phyloP scores from a whole-genome alignment of 2,888 invertebrate genomes.

The Cerastis rubricosa region DNA sequence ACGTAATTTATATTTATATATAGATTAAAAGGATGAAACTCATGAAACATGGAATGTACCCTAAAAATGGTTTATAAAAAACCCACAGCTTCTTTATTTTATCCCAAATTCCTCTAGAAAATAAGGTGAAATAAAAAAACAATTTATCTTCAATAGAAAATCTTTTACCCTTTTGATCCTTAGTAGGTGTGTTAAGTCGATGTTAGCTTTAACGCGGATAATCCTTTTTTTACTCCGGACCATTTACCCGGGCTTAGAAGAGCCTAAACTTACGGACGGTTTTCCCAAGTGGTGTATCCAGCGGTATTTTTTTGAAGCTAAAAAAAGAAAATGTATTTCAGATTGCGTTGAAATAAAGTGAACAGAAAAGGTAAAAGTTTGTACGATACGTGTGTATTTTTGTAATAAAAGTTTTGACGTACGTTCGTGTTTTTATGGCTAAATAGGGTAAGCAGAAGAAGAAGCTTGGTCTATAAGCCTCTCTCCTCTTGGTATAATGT shows the following conservation, averaged over 20 bases:
- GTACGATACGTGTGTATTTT: background rate
- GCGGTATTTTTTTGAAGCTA: slow-evolving; percentile 33
- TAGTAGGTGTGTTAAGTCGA: slow-evolving; percentile 50
- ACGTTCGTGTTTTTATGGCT: background rate
- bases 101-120: background rate
- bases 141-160: slow-evolving; percentile 36
- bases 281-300: slow-evolving; percentile 20
- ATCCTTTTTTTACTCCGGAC: slow-evolving; percentile 57
- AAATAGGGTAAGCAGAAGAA: background rate
- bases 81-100: background rate
- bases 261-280: slow-evolving; percentile 30
- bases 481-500: too few species aligned
- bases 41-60: background rate
- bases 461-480: background rate
- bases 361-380: background rate
- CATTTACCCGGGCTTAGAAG: slow-evolving; percentile 53
- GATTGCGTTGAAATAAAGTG: slow-evolving; percentile 31
- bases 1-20: too few species aligned
- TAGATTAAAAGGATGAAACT: background rate
- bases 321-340: slow-evolving; percentile 32
- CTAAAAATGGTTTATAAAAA: background rate
- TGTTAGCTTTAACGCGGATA: slow-evolving; percentile 49
- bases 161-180: slow-evolving; percentile 43
- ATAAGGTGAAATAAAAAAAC: slow-evolving; percentile 23
- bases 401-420: background rate